Evolutionary conservation across 2,797 vertebrate species (phyloP), one percentile per base, ranked within the genome.

Genomic region (Numenius phaeopus): DNA sequence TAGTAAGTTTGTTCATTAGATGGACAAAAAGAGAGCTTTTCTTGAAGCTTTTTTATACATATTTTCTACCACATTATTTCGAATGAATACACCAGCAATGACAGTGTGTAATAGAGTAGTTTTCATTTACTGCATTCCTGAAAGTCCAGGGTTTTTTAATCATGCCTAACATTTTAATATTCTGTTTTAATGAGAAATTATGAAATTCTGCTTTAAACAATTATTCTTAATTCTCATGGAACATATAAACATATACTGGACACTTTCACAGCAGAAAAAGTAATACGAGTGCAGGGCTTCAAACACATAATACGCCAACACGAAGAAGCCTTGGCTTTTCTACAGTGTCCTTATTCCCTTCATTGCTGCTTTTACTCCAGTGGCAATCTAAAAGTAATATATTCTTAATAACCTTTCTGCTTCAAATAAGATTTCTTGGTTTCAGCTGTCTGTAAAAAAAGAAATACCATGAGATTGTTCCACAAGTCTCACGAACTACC

Each of bases 131-230:
- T 4, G 20, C 50, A 19, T 11, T 69, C 44, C 57, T 49, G 40
- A 52, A 91, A 88, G 47, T 23, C 39, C 44, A 4, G 8, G 5
- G 42, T 50, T 72, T 32, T 83, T 44, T 11, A 39, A 71, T 46
- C 26, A 10, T 11, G 15, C 18, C 58, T 67, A 67, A 8, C 1
- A 22, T 30, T 76, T 90, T 26, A 52, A 71, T 40, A 37, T 8
- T 78, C 22, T 44, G 3, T n/a, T 93, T 82, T 44, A 81, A 87
- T 32, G 10, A 80, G 47, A 66, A 94, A 84, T 87, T 27, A 62
- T 0, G 2, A 39, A 26, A 42, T 84, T 76, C 65, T 32, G n/a
- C 58, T 83, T 77, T 32, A 42, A 95, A 37, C 27, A 37, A 17
- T 61, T 59, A 7, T 20, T 61, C 47, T 75, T 85, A 62, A 5